phyloP scores from a whole-genome alignment of 2,888 invertebrate genomes.

The Cerceris rybyensis region DNA sequence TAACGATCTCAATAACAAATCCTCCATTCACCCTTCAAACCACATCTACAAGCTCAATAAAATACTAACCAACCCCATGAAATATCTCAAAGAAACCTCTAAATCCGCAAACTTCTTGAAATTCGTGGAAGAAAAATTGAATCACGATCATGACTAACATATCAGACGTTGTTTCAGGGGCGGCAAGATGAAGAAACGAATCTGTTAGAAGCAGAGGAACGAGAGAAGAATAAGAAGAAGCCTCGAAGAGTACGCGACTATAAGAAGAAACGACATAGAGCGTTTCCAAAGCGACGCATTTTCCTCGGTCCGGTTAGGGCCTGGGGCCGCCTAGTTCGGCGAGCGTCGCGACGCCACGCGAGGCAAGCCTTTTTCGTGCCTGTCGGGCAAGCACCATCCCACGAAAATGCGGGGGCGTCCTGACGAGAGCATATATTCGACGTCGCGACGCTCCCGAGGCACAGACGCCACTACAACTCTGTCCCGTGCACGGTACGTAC shows the following conservation, averaged over 20 bases:
- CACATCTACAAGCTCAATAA: too few species aligned
- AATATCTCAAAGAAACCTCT: too few species aligned
- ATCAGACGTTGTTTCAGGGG: too few species aligned
- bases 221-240: constrained; percentile 2
- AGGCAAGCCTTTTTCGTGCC: constrained; percentile 81
- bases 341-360: constrained; percentile 78
- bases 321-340: constrained; percentile 76
- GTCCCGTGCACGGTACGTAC: constrained; percentile 82
- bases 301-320: constrained; percentile 63
- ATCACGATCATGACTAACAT: too few species aligned
- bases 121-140: too few species aligned
- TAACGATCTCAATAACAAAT: too few species aligned
- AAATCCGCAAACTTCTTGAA: too few species aligned
- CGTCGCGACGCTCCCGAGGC: constrained; percentile 78
- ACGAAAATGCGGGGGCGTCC: constrained; percentile 80
- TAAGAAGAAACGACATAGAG: constrained; percentile 24
- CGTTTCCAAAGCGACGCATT: constrained; percentile 52
- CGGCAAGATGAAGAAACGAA: too few species aligned
- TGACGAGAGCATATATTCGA: constrained; percentile 81
- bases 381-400: constrained; percentile 77
- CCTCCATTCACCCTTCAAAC: too few species aligned
- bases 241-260: background rate
- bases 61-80: too few species aligned
- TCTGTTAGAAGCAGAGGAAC: background rate
- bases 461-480: constrained; percentile 81